Evolutionary conservation across 2,888 invertebrate species (phyloP).

Genomic region (Crossocerus cetratus): DNA sequence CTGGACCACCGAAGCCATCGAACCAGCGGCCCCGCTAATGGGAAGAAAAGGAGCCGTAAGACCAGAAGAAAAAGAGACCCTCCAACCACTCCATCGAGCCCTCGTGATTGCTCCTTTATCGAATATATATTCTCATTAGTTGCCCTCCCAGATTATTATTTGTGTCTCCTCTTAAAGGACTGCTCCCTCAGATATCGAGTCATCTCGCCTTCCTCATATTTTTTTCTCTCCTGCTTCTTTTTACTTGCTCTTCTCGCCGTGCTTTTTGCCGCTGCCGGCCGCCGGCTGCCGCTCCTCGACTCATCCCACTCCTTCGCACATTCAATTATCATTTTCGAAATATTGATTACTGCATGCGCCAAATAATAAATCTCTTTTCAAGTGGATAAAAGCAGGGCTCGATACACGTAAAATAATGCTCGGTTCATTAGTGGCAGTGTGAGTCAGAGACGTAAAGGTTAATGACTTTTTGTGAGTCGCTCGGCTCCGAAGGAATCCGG

Average conservation of each 20-base stretch:
- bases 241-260: neutral
- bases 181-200: neutral
- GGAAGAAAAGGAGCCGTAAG: constrained; percentile 36
- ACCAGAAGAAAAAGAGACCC: constrained; percentile 19
- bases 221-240: no score
- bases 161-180: neutral
- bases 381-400: no score
- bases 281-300: no score
- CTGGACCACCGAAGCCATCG: neutral
- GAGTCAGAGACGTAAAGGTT: no score
- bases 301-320: no score
- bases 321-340: no score
- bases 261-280: neutral
- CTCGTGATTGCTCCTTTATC: constrained; percentile 26
- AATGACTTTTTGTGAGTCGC: no score
- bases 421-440: no score
- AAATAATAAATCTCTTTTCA: no score
- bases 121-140: constrained; percentile 15
- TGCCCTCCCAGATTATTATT: constrained; percentile 4
- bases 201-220: constrained; percentile 1
- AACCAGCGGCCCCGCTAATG: constrained; percentile 4
- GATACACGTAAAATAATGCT: no score
- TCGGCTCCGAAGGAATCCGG: no score
- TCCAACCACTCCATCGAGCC: neutral
- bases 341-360: no score